phyloP scores from a whole-genome alignment of 92 coral and sea anemone genomes.

The Anthopleura xanthogrammica region DNA sequence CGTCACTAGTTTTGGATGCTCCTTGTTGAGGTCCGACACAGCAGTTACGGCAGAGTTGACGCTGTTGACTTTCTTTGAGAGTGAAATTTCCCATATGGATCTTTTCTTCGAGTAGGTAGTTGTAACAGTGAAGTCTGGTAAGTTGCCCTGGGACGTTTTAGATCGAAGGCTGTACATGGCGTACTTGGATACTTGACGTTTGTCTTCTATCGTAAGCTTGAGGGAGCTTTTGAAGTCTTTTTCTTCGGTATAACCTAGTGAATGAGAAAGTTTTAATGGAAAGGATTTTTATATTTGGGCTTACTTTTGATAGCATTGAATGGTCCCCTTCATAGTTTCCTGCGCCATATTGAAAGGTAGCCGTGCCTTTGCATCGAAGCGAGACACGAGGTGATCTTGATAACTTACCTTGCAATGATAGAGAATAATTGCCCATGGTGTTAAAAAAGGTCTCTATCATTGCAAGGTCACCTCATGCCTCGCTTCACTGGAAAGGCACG shows the following conservation, averaged over 20 bases:
- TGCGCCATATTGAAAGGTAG: no score
- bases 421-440: no score
- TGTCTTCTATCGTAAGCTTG: constrained; percentile 46
- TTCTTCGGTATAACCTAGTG: constrained; percentile 55
- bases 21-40: constrained; percentile 25
- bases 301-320: no score
- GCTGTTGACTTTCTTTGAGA: constrained; percentile 31
- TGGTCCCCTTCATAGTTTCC: no score
- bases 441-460: no score
- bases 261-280: no score
- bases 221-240: constrained; percentile 37
- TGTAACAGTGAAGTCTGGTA: constrained; percentile 20
- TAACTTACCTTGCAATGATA: no score
- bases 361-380: no score
- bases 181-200: constrained; percentile 25
- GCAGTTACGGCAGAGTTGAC: constrained; percentile 38
- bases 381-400: no score
- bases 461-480: no score
- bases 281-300: no score
- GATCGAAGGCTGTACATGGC: constrained; percentile 26
- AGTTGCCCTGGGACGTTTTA: constrained; percentile 23
- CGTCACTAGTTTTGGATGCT: constrained; percentile 51
- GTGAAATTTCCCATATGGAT: constrained; percentile 29
- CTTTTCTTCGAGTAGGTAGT: constrained; percentile 38
- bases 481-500: no score